Base-by-base conservation (phyloP, 2,797 vertebrate genomes). In the Eutrigla gurnardus region DNA sequence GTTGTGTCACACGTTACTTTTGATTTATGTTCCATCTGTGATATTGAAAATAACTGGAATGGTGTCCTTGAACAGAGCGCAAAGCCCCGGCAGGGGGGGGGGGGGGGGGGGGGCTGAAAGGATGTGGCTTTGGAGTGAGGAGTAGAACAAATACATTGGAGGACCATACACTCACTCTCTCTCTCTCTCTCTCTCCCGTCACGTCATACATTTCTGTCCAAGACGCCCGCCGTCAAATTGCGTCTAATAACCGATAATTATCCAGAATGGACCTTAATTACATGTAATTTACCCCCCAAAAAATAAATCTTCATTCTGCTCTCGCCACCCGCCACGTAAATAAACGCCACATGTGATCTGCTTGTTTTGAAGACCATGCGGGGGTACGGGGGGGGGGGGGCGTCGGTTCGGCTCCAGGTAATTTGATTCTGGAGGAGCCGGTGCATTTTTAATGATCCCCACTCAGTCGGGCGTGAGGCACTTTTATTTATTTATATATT, bases 21-120 rank as follows among this genome's bases (percentile, higher is more conserved):
- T 92, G 91, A 92, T 94, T 93, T 91, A 93, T 94, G 87, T 88
- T 90, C 85, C 77, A 70, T 79, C 88, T 92, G 87, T 86, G 86
- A 89, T 93, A 88, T 91, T 87, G 89, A 91, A 90, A 90, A 86
- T 86, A 87, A 73, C 81, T 75, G 78, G 82, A 86, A 87, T 86
- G 72, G 82, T 85, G 91, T 90, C 91, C 91, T 93, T 93, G 91
- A 91, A 80, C 70, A 75, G 65, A 80, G 80, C 62, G 49, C 77
- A 77, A 86, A 87, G 77, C 78, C 78, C 73, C 5, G 43, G 59
- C 18, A 58, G 73, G 33, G 49, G 25, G 46, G 63, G 37, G 62
- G 25, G 36, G 58, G 7, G n/a, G 32, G 6, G 5, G 14, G 14
- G 13, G 40, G 8, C 3, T 0, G 39, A 13, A 18, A 54, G 13